phyloP scores from a whole-genome alignment of 2,888 invertebrate species.

The Chrysodeixis includens region DNA sequence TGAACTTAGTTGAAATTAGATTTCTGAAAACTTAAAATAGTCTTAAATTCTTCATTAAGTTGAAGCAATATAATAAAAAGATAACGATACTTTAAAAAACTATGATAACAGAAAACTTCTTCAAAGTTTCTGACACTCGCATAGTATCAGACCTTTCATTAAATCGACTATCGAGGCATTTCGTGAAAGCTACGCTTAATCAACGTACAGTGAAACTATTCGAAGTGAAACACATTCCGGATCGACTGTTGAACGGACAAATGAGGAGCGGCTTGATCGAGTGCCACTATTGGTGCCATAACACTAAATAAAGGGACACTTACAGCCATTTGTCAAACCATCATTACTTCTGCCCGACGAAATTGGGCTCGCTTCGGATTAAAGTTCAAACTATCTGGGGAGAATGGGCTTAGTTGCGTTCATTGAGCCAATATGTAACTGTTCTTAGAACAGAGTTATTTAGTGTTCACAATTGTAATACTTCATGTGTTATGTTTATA shows the following conservation, averaged over 20 bases:
- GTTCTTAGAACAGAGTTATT: too few relatives aligned
- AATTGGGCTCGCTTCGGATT: slow-evolving; percentile 26
- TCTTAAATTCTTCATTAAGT: neutral
- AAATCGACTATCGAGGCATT: neutral
- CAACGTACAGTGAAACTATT: slow-evolving; percentile 26
- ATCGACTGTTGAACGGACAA: slow-evolving; percentile 38
- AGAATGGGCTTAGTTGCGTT: neutral
- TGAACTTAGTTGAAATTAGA: neutral
- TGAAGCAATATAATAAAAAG: neutral
- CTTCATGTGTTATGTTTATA: too few relatives aligned
- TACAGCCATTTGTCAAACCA: slow-evolving; percentile 28
- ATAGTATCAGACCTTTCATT: neutral
- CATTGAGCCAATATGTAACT: neutral
- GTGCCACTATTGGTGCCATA: slow-evolving; percentile 29
- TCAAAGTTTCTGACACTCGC: neutral
- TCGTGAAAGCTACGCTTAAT: slow-evolving; percentile 28
- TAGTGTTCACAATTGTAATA: too few relatives aligned
- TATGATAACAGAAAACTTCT: neutral
- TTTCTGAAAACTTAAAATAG: neutral
- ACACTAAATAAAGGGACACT: slow-evolving; percentile 43
- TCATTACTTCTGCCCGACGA: slow-evolving; percentile 18
- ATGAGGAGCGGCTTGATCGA: slow-evolving; percentile 47
- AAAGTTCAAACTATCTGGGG: neutral
- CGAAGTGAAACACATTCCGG: slow-evolving; percentile 31
- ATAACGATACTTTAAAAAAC: neutral